These are phyloP conservation scores for Galago senegalensis DNA, from an alignment of 2,797 vertebrate species.

Conservation along the genomic window DNA sequence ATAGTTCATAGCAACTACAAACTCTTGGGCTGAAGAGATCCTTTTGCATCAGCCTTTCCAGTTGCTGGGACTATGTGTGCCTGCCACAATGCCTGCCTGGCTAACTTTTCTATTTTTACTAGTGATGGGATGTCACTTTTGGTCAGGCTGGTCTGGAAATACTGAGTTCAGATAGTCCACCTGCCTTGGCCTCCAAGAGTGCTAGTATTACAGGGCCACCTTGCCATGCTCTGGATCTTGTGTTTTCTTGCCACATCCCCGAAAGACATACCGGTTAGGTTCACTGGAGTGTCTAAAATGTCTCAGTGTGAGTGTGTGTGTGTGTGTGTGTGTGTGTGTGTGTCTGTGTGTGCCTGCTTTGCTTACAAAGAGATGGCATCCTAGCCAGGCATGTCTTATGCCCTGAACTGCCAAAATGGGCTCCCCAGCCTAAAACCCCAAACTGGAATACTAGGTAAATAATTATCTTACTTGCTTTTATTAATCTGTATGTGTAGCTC, in stretches of 20 bases:
- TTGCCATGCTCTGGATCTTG: not conserved
- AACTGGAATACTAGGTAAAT: not conserved
- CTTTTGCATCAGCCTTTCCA: no score
- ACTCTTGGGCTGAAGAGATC: no score
- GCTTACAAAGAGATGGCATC: not conserved
- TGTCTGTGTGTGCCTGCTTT: not conserved
- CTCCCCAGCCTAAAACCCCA: not conserved
- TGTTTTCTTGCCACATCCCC: not conserved
- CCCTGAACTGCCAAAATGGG: not conserved
- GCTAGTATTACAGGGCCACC: no score
- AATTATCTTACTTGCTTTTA: not conserved
- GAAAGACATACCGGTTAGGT: not conserved
- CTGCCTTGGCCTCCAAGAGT: no score
- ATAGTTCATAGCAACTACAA: no score
- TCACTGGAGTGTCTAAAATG: not conserved
- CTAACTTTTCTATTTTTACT: no score
- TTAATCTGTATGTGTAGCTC: not conserved
- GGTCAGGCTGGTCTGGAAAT: no score
- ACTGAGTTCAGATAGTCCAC: no score
- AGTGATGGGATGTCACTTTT: no score
- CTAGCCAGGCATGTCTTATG: not conserved
- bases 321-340: not conserved
- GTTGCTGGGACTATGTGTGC: no score
- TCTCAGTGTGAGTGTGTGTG: not conserved
- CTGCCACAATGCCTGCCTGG: no score